Evolutionary conservation across 2,797 vertebrate species (phyloP).

Genomic region (Hybognathus amarus): DNA sequence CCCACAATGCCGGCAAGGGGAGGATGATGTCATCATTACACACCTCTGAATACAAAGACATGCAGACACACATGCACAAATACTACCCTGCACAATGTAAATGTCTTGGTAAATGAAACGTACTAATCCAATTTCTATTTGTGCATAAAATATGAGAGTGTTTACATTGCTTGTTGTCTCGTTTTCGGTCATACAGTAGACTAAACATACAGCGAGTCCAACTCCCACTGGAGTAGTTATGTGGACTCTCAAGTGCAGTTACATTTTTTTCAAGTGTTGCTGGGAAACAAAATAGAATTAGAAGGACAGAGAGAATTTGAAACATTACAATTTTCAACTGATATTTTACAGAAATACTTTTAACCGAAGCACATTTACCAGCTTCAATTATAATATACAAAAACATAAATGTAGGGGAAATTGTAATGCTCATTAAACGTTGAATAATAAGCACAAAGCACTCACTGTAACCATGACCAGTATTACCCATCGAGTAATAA

Average conservation of each 20-base stretch:
- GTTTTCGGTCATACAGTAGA: slow-evolving; percentile 55
- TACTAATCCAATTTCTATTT: background rate
- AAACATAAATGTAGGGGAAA: background rate
- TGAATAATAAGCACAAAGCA: background rate
- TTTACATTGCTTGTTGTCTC: slow-evolving; percentile 47
- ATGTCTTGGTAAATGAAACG: background rate
- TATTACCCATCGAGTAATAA: no score
- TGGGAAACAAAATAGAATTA: slow-evolving; percentile 50
- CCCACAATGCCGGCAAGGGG: slow-evolving; percentile 10
- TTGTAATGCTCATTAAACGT: background rate
- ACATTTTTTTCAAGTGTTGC: slow-evolving; percentile 24
- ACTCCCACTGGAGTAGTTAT: slow-evolving; percentile 54
- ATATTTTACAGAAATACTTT: background rate
- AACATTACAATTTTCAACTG: background rate
- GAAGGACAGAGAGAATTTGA: background rate
- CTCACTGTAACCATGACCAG: background rate
- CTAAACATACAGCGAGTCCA: slow-evolving; percentile 60
- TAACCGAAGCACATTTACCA: background rate
- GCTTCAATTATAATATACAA: background rate
- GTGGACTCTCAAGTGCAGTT: slow-evolving; percentile 40
- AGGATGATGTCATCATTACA: slow-evolving; percentile 48
- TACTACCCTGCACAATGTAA: background rate
- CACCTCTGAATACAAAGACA: slow-evolving; percentile 42
- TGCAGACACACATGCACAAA: slow-evolving; percentile 13
- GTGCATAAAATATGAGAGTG: slow-evolving; percentile 38